These are phyloP conservation scores for Petroica traversi DNA, from an alignment of 2,113 vertebrate species.

Conservation along the genomic window DNA sequence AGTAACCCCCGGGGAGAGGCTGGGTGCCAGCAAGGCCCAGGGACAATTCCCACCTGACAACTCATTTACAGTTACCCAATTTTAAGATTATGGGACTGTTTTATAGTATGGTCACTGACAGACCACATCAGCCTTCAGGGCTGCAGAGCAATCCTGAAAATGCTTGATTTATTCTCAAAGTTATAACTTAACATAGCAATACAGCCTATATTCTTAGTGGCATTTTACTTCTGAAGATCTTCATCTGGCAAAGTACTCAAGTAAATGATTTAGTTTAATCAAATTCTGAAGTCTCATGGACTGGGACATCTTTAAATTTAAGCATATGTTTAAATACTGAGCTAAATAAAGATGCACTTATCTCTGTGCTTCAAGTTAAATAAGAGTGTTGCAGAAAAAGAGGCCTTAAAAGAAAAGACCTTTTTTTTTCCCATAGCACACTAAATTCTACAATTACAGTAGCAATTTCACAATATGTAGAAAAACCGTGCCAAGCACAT, in stretches of 20 bases:
- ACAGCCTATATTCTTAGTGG: background rate
- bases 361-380: background rate
- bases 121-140: background rate
- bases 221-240: background rate
- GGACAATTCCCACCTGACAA: background rate
- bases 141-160: background rate
- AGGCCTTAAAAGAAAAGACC: background rate
- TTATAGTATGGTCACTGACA: background rate
- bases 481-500: background rate
- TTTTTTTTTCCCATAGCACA: background rate
- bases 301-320: background rate
- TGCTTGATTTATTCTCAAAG: background rate
- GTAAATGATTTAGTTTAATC: background rate
- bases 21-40: background rate
- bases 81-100: background rate
- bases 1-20: background rate
- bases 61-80: background rate
- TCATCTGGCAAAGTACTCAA: background rate
- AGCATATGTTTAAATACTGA: background rate
- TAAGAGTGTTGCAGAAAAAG: background rate
- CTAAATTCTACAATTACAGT: constrained; percentile 1
- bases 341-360: background rate
- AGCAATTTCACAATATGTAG: constrained; percentile 15
- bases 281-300: background rate
- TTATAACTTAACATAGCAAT: background rate